A percentile compares a stretch with the other conserved stretches of the same genome.
Evolutionary conservation across 2,797 vertebrate species (phyloP).

Genomic region (Alcedo quadribrachys): DNA sequence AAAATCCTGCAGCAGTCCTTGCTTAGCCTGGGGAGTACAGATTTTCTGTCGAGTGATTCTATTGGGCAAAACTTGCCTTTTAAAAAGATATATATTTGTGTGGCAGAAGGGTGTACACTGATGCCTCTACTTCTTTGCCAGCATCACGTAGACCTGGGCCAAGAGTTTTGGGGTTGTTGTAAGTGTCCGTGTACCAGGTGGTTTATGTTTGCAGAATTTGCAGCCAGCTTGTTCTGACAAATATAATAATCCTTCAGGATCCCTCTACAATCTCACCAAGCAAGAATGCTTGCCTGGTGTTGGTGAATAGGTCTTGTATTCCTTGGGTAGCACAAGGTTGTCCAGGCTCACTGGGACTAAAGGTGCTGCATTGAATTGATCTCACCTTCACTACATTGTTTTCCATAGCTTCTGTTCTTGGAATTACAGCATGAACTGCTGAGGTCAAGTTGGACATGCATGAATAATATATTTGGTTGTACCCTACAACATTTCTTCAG

Average conservation of each 20-base stretch:
- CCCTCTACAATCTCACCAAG: background rate
- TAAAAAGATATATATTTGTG: too few species aligned
- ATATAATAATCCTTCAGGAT: background rate
- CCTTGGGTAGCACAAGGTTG: background rate
- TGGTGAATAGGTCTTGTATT: background rate
- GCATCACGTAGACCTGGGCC: background rate
- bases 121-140: background rate
- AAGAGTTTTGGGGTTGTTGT: background rate
- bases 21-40: background rate
- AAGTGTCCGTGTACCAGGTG: background rate
- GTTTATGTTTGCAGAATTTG: background rate
- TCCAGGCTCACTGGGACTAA: background rate
- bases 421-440: background rate
- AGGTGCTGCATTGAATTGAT: background rate
- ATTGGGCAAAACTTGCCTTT: background rate
- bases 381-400: background rate
- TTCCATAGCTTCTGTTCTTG: background rate
- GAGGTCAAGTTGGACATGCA: background rate
- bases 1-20: background rate
- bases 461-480: background rate
- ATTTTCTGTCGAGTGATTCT: background rate
- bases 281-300: background rate
- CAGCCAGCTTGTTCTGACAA: background rate
- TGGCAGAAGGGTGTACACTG: too few species aligned
- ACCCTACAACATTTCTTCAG: background rate